These are phyloP conservation scores for Drosophila punjabiensis DNA, from an alignment of 1,140 invertebrate genomes.

Conservation along the genomic window DNA sequence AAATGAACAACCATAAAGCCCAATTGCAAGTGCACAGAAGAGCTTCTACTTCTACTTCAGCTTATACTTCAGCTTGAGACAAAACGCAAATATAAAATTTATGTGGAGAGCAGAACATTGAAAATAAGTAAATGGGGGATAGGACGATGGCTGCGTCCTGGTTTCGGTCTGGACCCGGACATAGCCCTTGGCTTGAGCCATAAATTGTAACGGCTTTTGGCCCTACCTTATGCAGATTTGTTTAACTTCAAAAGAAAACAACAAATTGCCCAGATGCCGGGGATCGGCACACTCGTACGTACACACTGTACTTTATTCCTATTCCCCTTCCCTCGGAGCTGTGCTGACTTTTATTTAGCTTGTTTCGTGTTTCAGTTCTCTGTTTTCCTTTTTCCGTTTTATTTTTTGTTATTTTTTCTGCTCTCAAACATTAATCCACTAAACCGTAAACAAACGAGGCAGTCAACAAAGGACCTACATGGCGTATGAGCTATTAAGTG, in stretches of 20 bases:
- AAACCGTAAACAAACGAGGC: slow-evolving; percentile 80
- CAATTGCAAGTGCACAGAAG: slow-evolving; percentile 35
- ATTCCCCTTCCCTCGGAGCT: slow-evolving; percentile 7
- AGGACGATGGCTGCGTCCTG: background rate
- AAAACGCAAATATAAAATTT: slow-evolving; percentile 68
- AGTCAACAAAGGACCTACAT: slow-evolving; percentile 78
- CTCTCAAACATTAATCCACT: slow-evolving; percentile 73
- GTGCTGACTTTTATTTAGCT: slow-evolving; percentile 33
- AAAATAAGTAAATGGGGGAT: slow-evolving; percentile 55
- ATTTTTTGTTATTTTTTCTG: slow-evolving; percentile 38
- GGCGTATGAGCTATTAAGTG: slow-evolving; percentile 78
- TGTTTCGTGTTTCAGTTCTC: slow-evolving; percentile 14
- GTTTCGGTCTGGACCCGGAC: slow-evolving; percentile 5
- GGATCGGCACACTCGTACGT: slow-evolving; percentile 10
- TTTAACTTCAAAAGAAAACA: slow-evolving; percentile 77
- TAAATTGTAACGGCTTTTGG: slow-evolving; percentile 75
- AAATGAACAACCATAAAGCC: slow-evolving; percentile 29
- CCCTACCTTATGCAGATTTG: slow-evolving; percentile 79
- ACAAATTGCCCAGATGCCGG: slow-evolving; percentile 59
- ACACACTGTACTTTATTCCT: slow-evolving; percentile 4
- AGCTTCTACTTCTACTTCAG: background rate
- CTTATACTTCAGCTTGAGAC: background rate
- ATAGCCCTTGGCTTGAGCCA: slow-evolving; percentile 50
- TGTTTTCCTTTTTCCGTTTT: slow-evolving; percentile 8
- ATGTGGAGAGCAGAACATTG: slow-evolving; percentile 53